A percentile compares a stretch with the other conserved stretches of the same genome.
Evolutionary conservation across 2,888 invertebrate genomes (phyloP).

Genomic region (Eutolmus rufibarbis): DNA sequence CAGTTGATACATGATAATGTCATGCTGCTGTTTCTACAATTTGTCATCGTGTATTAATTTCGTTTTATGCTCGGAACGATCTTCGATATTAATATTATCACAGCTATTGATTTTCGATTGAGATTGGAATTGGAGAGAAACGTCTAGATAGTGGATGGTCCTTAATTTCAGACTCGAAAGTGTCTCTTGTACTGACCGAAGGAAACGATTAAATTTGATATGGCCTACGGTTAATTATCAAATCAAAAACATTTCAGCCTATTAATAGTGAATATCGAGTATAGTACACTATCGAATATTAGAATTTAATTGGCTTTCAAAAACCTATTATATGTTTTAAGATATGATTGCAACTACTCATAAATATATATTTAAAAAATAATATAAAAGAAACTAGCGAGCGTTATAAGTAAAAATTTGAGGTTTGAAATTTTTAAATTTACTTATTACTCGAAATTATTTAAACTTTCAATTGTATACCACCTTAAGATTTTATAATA

Average conservation of each 20-base stretch:
- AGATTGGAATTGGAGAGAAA: background rate
- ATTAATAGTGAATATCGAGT: background rate
- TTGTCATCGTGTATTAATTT: slow-evolving; percentile 22
- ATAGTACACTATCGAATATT: background rate
- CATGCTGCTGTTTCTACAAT: background rate
- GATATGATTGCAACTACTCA: too few species aligned
- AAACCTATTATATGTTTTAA: too few species aligned
- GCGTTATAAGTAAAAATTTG: too few species aligned
- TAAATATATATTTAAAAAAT: too few species aligned
- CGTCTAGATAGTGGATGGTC: background rate
- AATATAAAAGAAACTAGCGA: too few species aligned
- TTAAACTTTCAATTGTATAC: too few species aligned
- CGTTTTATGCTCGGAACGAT: background rate
- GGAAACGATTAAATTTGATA: background rate
- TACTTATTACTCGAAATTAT: too few species aligned
- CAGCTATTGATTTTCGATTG: background rate
- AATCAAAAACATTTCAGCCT: background rate
- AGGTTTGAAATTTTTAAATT: too few species aligned
- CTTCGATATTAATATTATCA: background rate
- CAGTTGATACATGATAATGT: slow-evolving; percentile 34
- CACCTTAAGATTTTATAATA: too few species aligned
- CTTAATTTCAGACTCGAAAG: background rate
- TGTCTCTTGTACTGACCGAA: background rate
- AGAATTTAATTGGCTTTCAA: too few species aligned
- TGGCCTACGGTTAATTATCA: background rate